Conservation (phyloP, 1,140 invertebrate species). For the Drosophila sechellia region DNA sequence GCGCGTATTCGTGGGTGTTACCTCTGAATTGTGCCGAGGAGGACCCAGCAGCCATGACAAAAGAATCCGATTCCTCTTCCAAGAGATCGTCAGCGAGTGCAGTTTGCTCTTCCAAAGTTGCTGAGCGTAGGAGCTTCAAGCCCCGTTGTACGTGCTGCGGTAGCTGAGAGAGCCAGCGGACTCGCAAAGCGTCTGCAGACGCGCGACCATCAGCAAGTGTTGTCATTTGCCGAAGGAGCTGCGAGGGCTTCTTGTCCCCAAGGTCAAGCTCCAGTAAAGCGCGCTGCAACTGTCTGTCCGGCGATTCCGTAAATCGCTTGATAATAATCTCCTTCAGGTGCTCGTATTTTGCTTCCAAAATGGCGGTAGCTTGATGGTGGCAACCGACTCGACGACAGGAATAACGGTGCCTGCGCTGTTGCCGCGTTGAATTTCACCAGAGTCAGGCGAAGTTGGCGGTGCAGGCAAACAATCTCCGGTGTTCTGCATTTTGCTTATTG, state of each 20-base stretch:
- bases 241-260: neutral
- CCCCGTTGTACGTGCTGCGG: neutral
- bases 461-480: no score
- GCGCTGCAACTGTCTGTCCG: neutral
- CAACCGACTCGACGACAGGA: neutral
- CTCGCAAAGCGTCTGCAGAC: neutral
- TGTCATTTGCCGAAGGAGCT: neutral
- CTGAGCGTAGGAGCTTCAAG: neutral
- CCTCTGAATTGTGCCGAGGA: neutral
- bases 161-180: neutral
- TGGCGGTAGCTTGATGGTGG: neutral
- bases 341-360: neutral
- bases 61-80: neutral
- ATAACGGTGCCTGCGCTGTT: neutral
- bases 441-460: neutral
- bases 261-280: neutral
- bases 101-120: neutral
- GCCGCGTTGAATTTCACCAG: neutral
- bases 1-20: neutral
- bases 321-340: neutral
- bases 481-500: no score
- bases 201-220: neutral
- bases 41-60: neutral
- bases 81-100: neutral
- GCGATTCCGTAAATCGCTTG: neutral